Evolutionary conservation across 2,888 invertebrate species (phyloP).

Genomic region (Mactromeris polynyma): DNA sequence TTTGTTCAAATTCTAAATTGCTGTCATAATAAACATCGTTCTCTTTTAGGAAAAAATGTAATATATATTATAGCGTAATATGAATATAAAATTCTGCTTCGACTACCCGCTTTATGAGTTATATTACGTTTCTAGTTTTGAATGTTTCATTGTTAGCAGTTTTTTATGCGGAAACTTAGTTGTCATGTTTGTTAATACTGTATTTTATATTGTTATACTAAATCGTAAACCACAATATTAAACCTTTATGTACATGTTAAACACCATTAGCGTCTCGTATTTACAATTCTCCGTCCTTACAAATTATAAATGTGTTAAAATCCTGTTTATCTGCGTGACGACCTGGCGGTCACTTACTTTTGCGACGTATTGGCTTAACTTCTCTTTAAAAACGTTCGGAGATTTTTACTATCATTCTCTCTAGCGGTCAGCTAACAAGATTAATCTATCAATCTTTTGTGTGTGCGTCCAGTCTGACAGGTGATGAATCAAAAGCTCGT

Average conservation of each 20-base stretch:
- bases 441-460: conserved; percentile 25
- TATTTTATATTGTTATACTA: neutral
- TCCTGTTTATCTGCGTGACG: neutral
- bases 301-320: neutral
- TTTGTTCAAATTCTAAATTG: no score
- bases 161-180: no score
- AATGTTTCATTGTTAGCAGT: no score
- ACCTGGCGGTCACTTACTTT: conserved; percentile 6
- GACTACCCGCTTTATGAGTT: no score
- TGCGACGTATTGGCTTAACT: conserved; percentile 10
- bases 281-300: neutral
- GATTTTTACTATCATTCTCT: neutral
- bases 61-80: no score
- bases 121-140: no score
- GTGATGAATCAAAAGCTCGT: conserved; percentile 22
- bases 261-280: neutral
- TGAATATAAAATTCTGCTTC: no score
- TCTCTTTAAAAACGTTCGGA: neutral
- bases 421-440: conserved; percentile 22
- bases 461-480: conserved; percentile 19
- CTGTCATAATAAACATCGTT: no score
- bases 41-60: no score
- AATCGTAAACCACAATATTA: neutral
- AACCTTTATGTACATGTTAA: neutral
- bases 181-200: neutral